Percentiles rank a stretch among this genome's conserved stretches.
phyloP scores from a whole-genome alignment of 2,797 vertebrate species.

The Thalassophryne amazonica region DNA sequence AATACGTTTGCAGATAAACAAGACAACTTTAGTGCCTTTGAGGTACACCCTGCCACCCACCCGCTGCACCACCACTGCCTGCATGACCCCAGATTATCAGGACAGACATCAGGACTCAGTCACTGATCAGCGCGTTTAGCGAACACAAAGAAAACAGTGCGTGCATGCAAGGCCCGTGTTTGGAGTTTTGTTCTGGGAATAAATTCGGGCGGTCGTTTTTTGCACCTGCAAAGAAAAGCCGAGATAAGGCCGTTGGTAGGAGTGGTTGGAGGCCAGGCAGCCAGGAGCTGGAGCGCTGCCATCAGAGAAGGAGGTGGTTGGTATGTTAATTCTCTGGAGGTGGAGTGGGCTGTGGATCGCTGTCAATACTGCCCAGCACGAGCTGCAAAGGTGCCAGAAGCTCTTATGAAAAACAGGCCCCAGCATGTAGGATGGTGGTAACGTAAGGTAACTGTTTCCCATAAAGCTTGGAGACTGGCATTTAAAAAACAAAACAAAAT shows the following conservation, averaged over 20 bases:
- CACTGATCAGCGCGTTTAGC: constrained; percentile 1
- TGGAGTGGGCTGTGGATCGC: constrained; percentile 55
- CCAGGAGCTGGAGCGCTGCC: constrained; percentile 62
- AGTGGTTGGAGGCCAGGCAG: constrained; percentile 45
- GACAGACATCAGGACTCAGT: constrained; percentile 18
- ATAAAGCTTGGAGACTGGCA: background rate
- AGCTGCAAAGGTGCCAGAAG: constrained; percentile 42
- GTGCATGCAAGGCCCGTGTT: background rate
- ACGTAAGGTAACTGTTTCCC: constrained; percentile 11
- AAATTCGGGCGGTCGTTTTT: constrained; percentile 7
- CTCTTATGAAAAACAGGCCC: constrained; percentile 48
- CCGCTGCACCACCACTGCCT: background rate
- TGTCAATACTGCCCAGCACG: constrained; percentile 42
- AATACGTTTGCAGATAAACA: constrained; percentile 18
- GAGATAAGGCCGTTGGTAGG: constrained; percentile 51
- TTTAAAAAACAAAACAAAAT: background rate
- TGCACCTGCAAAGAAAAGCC: constrained; percentile 35
- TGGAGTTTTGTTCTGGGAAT: background rate
- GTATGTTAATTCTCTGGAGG: constrained; percentile 60
- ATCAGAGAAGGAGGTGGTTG: constrained; percentile 59
- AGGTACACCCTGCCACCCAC: background rate
- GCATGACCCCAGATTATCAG: constrained; percentile 1
- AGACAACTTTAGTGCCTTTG: background rate
- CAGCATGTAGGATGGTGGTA: constrained; percentile 42
- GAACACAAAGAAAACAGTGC: background rate